Base-by-base conservation (phyloP, 2,797 vertebrate species). In the Trematocara caparti region DNA sequence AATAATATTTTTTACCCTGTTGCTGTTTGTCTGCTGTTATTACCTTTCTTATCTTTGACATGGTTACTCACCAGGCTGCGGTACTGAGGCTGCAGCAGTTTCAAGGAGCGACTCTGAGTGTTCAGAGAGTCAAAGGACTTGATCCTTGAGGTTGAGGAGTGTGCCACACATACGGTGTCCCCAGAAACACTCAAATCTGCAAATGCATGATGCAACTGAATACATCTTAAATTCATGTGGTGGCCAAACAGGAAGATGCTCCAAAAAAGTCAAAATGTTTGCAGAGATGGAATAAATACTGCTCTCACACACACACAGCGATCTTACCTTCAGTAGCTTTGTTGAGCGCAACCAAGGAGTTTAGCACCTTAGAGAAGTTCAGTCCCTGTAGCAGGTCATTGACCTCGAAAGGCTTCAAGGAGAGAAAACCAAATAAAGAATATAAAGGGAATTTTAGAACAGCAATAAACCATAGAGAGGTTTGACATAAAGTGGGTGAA, bases 41-140 rank as follows among this genome's bases (percentile, higher is more conserved):
- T n/a, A n/a, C n/a, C n/a, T n/a, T n/a, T n/a, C n/a, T n/a, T 24
- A 59, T 3, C 11, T 27, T 73, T 3, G 79, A 73, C 38, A 17
- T 48, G 57, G 77, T 76, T 73, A 93, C 95, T 91, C 85, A 96
- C 96, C 97, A 99, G 94, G 93, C 98, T 99, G 84, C 97, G 96
- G 92, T 98, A 99, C 92, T 98, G 98, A 92, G 96, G 97, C 94
- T 97, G 98, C 91, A 98, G 95, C 92, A 97, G 92, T 92, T 97
- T 98, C 71, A 97, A 98, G 86, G 97, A 97, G 90, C 97, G 96
- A 32, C 94, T 95, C 88, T 98, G 98, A 12, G 97, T 96, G 91
- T 97, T 98, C 87, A 98, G 93, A 38, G 97, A 99, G 93, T 99
- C 98, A 3, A 98, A 98, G 1, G 98, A 99, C 89, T 98, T 99